These are phyloP conservation scores for Thymelicus sylvestris DNA, from an alignment of 2,888 invertebrate genomes.

Conservation along the genomic window DNA sequence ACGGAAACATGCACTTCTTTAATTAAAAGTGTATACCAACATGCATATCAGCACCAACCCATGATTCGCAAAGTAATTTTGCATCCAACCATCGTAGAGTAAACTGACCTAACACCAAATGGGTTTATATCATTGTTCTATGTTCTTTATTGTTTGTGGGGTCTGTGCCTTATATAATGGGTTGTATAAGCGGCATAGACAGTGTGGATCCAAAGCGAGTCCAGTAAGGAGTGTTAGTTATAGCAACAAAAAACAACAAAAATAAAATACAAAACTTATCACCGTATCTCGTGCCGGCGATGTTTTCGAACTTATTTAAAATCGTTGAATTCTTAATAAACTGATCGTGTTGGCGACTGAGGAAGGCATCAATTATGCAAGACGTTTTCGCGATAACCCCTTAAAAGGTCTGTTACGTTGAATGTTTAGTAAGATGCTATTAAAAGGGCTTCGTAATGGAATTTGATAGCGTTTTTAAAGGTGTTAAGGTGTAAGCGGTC, in stretches of 20 bases:
- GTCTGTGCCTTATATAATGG: no score
- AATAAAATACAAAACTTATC: not conserved
- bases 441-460: not conserved
- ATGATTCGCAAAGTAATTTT: no score
- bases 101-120: no score
- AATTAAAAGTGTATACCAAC: no score
- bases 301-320: slow-evolving; percentile 80
- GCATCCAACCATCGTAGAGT: no score
- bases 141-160: no score
- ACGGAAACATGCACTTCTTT: no score
- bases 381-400: slow-evolving; percentile 28
- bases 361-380: slow-evolving; percentile 38
- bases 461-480: slow-evolving; percentile 12
- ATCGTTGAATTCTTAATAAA: slow-evolving; percentile 71
- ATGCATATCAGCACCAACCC: no score
- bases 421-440: slow-evolving; percentile 15
- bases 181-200: no score
- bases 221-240: no score
- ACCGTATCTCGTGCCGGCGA: slow-evolving; percentile 48
- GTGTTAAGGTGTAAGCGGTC: not conserved
- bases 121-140: no score
- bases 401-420: slow-evolving; percentile 28
- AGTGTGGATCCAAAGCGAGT: no score
- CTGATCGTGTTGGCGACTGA: slow-evolving; percentile 47
- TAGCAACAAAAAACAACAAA: slow-evolving; percentile 5